Conservation (phyloP, 2,888 invertebrate genomes). For the Nebria salina region DNA sequence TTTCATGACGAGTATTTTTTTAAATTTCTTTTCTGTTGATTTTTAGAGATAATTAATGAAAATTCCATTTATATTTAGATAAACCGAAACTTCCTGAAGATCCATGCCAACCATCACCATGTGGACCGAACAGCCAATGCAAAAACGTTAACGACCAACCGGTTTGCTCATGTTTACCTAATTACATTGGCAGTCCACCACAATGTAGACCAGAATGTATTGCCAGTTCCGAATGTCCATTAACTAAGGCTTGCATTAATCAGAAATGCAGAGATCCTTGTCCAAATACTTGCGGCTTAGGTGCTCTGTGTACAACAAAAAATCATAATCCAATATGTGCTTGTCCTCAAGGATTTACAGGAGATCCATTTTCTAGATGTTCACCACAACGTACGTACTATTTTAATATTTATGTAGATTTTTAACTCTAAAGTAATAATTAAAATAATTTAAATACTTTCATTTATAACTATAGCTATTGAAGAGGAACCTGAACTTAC, state of each 20-base stretch:
- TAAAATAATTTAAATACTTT: constrained; percentile 57
- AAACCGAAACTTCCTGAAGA: constrained; percentile 66
- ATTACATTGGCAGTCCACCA: constrained; percentile 81
- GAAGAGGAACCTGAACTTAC: constrained; percentile 61
- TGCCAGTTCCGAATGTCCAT: constrained; percentile 86
- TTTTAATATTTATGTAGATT: background rate
- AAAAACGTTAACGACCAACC: constrained; percentile 81
- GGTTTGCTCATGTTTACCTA: constrained; percentile 84
- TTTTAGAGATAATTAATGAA: background rate
- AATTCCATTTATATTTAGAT: constrained; percentile 54
- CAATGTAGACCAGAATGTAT: constrained; percentile 86
- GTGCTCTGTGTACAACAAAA: constrained; percentile 82
- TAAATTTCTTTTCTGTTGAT: too few relatives aligned
- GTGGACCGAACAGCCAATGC: constrained; percentile 89
- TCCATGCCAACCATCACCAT: constrained; percentile 85
- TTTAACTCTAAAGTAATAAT: background rate
- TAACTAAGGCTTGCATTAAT: constrained; percentile 84
- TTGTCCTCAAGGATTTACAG: constrained; percentile 84
- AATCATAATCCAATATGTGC: constrained; percentile 90
- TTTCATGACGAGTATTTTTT: too few relatives aligned
- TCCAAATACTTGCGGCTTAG: constrained; percentile 85
- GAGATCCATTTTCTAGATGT: constrained; percentile 87
- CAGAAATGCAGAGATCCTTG: constrained; percentile 90
- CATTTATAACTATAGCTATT: constrained; percentile 51
- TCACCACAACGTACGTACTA: constrained; percentile 72